phyloP scores from a whole-genome alignment of 2,113 vertebrate species.

The Euleptes europaea region DNA sequence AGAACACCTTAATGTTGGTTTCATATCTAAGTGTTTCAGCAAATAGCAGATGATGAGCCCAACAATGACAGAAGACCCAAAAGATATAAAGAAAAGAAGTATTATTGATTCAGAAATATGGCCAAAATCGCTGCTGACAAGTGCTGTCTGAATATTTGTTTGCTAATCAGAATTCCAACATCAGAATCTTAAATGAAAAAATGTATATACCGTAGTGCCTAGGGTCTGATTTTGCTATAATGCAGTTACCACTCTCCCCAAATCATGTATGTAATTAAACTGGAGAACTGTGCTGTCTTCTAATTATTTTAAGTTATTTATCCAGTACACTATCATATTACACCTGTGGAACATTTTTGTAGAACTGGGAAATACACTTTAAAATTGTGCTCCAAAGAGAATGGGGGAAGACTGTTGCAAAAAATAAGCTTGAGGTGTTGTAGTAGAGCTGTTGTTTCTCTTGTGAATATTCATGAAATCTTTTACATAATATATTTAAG shows the following conservation, averaged over 20 bases:
- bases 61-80: fast-evolving
- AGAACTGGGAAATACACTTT: not conserved
- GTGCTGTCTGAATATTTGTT: not conserved
- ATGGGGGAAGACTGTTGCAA: not conserved
- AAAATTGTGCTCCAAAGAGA: not conserved
- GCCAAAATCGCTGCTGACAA: not conserved
- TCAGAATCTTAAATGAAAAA: not conserved
- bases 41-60: not conserved
- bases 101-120: not conserved
- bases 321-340: not conserved
- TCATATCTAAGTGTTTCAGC: not conserved
- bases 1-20: not conserved
- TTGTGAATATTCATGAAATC: not conserved
- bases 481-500: not conserved
- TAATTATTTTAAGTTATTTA: not conserved
- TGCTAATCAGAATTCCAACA: not conserved
- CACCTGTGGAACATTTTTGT: not conserved
- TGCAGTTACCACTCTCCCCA: not conserved
- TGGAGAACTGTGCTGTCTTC: not conserved
- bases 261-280: not conserved
- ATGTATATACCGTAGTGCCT: not conserved
- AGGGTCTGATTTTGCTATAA: not conserved
- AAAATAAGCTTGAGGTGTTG: not conserved
- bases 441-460: not conserved
- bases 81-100: not conserved